Evolutionary conservation across 2,113 vertebrate genomes (phyloP).

Genomic region (Hypanus sabinus): DNA sequence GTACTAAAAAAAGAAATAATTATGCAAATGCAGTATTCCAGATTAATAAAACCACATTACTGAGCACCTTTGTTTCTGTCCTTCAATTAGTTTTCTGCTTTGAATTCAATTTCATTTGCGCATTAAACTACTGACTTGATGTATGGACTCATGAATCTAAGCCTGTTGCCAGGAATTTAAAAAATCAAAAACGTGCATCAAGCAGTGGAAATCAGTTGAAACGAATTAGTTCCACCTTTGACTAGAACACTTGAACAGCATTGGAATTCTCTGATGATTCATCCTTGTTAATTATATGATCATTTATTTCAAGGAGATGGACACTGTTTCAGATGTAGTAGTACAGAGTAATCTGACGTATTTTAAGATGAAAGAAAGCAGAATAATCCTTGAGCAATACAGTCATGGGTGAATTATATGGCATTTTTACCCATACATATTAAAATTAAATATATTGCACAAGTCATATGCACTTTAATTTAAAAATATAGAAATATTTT

Average conservation of each 20-base stretch:
- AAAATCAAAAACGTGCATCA: slow-evolving; percentile 59
- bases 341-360: slow-evolving; percentile 59
- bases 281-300: slow-evolving; percentile 67
- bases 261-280: slow-evolving; percentile 64
- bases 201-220: slow-evolving; percentile 55
- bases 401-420: slow-evolving; percentile 41
- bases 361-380: slow-evolving; percentile 52
- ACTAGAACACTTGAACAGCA: slow-evolving; percentile 62
- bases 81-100: slow-evolving; percentile 72
- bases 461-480: slow-evolving; percentile 21
- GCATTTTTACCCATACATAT: slow-evolving; percentile 12
- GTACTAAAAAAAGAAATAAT: slow-evolving; percentile 69
- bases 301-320: slow-evolving; percentile 69
- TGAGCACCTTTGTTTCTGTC: slow-evolving; percentile 64
- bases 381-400: slow-evolving; percentile 54
- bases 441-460: slow-evolving; percentile 30
- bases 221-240: slow-evolving; percentile 68
- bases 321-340: slow-evolving; percentile 53
- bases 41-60: slow-evolving; percentile 66
- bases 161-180: slow-evolving; percentile 57
- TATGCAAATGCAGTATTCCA: slow-evolving; percentile 64
- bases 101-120: slow-evolving; percentile 70
- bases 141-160: slow-evolving; percentile 62
- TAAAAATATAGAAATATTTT: background rate
- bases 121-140: slow-evolving; percentile 68